These are phyloP conservation scores for Neodiprion lecontei DNA, from an alignment of 1,140 invertebrate species.

Conservation along the genomic window DNA sequence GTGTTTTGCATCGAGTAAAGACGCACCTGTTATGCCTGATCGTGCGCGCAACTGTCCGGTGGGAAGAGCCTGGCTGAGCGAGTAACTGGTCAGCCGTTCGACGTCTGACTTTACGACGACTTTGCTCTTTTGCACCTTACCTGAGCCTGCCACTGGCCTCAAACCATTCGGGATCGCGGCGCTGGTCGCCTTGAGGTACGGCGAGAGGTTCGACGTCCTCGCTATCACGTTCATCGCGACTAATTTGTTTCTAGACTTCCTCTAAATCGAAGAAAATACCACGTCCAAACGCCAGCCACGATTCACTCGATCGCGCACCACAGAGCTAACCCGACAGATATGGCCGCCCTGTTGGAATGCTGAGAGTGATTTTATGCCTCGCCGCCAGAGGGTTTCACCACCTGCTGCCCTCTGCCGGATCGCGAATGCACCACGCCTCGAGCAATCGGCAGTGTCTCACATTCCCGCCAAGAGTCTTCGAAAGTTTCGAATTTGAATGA, in stretches of 20 bases:
- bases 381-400: too few relatives aligned
- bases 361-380: not conserved
- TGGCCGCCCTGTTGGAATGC: not conserved
- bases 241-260: slow-evolving; percentile 28
- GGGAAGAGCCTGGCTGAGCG: slow-evolving; percentile 61
- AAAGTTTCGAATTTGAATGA: too few relatives aligned
- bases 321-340: not conserved
- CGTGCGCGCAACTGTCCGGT: slow-evolving; percentile 63
- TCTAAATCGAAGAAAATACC: not conserved
- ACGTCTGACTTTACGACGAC: slow-evolving; percentile 40
- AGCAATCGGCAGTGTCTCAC: too few relatives aligned
- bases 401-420: too few relatives aligned
- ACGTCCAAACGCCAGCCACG: not conserved
- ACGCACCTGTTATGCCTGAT: slow-evolving; percentile 65
- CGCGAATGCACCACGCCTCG: too few relatives aligned
- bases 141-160: slow-evolving; percentile 58
- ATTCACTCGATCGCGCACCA: not conserved
- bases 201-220: slow-evolving; percentile 66
- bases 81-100: slow-evolving; percentile 35
- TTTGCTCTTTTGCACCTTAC: slow-evolving; percentile 54
- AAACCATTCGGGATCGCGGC: slow-evolving; percentile 65
- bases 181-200: slow-evolving; percentile 67
- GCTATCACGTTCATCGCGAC: slow-evolving; percentile 69
- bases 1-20: too few relatives aligned
- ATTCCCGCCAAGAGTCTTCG: too few relatives aligned